Base-by-base conservation (phyloP, 2,888 invertebrate species). In the Nomada hirtipes region DNA sequence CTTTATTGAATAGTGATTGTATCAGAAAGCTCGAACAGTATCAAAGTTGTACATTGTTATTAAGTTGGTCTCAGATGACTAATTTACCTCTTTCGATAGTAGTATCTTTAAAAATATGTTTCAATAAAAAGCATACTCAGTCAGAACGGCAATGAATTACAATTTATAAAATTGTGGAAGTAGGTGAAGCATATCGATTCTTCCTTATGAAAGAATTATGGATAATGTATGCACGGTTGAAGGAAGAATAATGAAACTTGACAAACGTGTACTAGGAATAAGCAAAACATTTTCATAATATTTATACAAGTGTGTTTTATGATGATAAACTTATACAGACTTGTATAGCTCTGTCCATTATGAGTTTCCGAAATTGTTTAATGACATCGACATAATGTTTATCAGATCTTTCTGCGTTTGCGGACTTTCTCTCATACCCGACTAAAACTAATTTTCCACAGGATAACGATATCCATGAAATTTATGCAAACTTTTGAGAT, bases 91-190 rank as follows among this genome's bases (percentile, higher is more conserved):
- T 47, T 61, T 26, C 53, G 26, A 42, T 50, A 20, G 63, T 59
- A 44, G 63, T 59, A 44, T 64, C 57, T 11, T 71, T 26, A 57
- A 79, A 79, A 53, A 60, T 71, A 53, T 60, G 11, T 11, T 10
- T 44, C 2, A 44, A 69, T 57, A 65, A 79, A 79, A 79, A 65
- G 79, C 79, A 70, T 65, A 47, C 18, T 69, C 52, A 57, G 78
- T 78, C 57, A n/a, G 59, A 69, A 44, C 4, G 11, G 20, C 36
- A 60, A 64, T 4, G 20, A 53, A 67, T 65, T 7, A 42, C 11
- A 47, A 47, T 36, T 79, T 50, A 61, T 61, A 61, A 79, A 79
- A 71, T 60, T 18, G n/a, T 55, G 18, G 36, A 52, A 60, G 70
- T 52, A 63, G 26, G 13, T 61, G 29, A 18, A 61, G 60, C 29